Conservation (phyloP, 2,888 invertebrate genomes). For the Protodeltote pygarga region DNA sequence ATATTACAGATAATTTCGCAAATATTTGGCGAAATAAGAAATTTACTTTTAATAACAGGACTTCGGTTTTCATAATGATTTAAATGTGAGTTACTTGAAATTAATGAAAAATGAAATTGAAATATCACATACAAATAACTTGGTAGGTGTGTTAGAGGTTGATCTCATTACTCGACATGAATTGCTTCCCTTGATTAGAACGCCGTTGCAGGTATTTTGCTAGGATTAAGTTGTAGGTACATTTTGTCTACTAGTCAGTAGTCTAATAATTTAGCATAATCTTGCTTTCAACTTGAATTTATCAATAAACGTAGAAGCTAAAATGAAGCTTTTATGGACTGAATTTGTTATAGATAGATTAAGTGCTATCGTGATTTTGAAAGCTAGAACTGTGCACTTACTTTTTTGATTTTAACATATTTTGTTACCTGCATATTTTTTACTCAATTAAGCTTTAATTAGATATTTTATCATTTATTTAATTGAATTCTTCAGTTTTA, state of each 20-base stretch:
- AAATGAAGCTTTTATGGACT: conserved; percentile 33
- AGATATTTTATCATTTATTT: conserved; percentile 39
- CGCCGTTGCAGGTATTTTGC: conserved; percentile 25
- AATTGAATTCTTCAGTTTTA: conserved; percentile 21
- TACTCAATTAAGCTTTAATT: conserved; percentile 59
- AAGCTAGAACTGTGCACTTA: conserved; percentile 12
- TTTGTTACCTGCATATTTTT: conserved; percentile 37
- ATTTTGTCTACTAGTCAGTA: conserved; percentile 79
- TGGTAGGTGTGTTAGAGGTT: too few relatives aligned
- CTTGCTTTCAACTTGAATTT: conserved; percentile 29
- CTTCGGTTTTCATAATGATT: too few relatives aligned
- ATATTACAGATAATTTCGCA: too few relatives aligned
- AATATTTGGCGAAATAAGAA: too few relatives aligned
- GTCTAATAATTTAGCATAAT: conserved; percentile 62
- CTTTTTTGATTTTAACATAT: conserved; percentile 12
- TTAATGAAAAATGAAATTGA: too few relatives aligned
- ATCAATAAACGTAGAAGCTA: conserved; percentile 27
- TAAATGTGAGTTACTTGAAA: too few relatives aligned
- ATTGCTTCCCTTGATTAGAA: conserved; percentile 31
- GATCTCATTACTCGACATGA: conserved; percentile 35
- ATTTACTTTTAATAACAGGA: too few relatives aligned
- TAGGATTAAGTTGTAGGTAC: conserved; percentile 62
- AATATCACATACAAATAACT: too few relatives aligned
- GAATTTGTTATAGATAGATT: conserved; percentile 33
- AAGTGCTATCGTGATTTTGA: conserved; percentile 31